Conservation (phyloP, 2,113 vertebrate species). For the Pseudolaguvia tuberculata region DNA sequence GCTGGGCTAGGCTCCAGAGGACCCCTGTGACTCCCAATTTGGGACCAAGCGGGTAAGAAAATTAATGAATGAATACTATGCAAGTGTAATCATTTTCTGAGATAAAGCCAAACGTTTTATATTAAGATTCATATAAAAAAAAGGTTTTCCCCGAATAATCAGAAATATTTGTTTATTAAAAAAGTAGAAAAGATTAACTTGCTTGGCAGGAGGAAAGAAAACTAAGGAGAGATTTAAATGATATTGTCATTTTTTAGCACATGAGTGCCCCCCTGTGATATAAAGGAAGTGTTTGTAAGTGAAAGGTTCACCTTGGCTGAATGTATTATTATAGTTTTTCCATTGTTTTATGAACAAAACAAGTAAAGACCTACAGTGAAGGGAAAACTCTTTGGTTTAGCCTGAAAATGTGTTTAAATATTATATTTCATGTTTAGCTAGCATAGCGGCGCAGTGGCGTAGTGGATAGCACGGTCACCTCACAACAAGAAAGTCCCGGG, state of each 20-base stretch:
- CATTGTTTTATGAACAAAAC: conserved; percentile 5
- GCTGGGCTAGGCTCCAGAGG: too few species aligned
- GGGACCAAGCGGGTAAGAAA: too few species aligned
- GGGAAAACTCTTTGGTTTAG: not conserved
- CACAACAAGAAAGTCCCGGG: too few species aligned
- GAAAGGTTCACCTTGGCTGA: not conserved
- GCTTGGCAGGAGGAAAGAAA: not conserved
- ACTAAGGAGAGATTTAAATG: not conserved
- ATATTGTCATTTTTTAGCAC: not conserved
- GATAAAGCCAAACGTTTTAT: not conserved
- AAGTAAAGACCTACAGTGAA: not conserved
- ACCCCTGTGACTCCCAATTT: too few species aligned
- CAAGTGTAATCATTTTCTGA: not conserved
- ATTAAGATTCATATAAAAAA: not conserved
- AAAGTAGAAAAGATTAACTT: not conserved
- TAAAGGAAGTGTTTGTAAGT: not conserved
- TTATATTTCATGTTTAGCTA: not conserved
- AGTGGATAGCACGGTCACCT: too few species aligned
- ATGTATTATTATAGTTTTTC: not conserved
- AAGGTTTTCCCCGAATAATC: not conserved
- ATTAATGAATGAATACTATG: not conserved
- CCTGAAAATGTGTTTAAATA: not conserved
- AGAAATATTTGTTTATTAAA: not conserved
- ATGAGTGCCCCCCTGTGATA: conserved; percentile 36
- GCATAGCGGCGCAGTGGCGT: too few species aligned